Evolutionary conservation across 2,888 invertebrate species (phyloP), one percentile per base, ranked within the genome.

Genomic region (Caenorhabditis sp.): DNA sequence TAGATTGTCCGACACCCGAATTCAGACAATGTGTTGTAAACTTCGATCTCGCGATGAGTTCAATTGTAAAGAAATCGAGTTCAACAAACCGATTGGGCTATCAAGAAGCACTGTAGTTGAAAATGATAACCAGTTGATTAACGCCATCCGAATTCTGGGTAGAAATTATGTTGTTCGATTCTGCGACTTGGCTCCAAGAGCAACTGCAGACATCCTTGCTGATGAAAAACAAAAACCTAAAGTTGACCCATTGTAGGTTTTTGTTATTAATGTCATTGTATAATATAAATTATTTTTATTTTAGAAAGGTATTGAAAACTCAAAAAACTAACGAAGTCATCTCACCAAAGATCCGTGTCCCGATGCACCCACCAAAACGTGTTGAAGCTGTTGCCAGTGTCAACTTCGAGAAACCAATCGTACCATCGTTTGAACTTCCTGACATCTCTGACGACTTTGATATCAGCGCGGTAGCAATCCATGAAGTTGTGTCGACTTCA

Each of bases 11-110:
- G 84, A 82, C 51, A 86, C 86, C 5, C 86, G 86, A 69, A 80
- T 87, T 50, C 87, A 87, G 83, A 69, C 86, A 19, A 77, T 84
- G 74, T 87, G 87, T 66, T 87, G 87, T 57, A 78, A 78, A 12
- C 66, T 87, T 51, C 69, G 87, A 23, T 81, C 84, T 36, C 76
- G 87, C 24, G 81, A 81, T 36, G 85, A 85, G 62, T 78, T 80
- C 57, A 82, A 83, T 62, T 87, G 87, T 64, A 77, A 76, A 10
- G 83, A 84, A 58, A 69, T 74, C 21, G 57, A 63, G 3, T 87
- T 84, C 76, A 82, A 81, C 64, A 86, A 86, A 55, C 87, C 87
- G 1, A 66, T 84, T 53, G 86, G 85, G 21, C 67, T 77, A 8
- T 82, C 80, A 21, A 78, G 82, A 63, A 84, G 83, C 66, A 79